Evolutionary conservation across 1,140 invertebrate species (phyloP), one percentile per base, ranked within the genome.

Genomic region (Hermatobates lingyangjiaoensis): DNA sequence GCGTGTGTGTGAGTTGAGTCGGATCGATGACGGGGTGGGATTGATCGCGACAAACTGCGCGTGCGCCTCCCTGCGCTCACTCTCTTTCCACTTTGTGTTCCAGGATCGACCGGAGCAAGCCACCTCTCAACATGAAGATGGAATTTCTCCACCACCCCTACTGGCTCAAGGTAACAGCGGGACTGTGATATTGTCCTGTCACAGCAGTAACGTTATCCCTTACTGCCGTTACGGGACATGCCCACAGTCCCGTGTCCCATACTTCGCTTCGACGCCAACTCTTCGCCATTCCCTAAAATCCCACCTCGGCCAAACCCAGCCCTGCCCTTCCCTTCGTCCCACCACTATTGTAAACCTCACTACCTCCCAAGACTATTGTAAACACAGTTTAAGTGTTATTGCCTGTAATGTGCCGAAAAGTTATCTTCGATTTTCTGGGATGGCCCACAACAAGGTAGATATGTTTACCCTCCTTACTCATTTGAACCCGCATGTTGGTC

Each of bases 181-280:
- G 66, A 69, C 78, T 74, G 70, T 80, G 76, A 87, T 87, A 87
- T 87, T 87, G 83, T 87, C 83, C 81, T 85, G 83, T 86, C 83
- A 87, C 83, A 87, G 83, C 83, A 87, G 83, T 87, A 87, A 66
- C 66, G 66, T 65, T 64, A 62, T 68, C 66, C 60, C 67, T 71
- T 86, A 87, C 83, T 86, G 83, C 81, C 87, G 81, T 75, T 73
- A 71, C 80, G 74, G 83, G 83, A 84, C 83, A 87, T 84, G 72
- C 74, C 73, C 78, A 76, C 64, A 71, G 69, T 66, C 61, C 68
- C 60, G 62, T 65, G 55, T 61, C 60, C 64, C 61, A 58, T 56
- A 49, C n/a, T n/a, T n/a, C n/a, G n/a, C n/a, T n/a, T n/a, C n/a
- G n/a, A n/a, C n/a, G n/a, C n/a, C n/a, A n/a, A n/a, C n/a, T n/a